Evolutionary conservation across 2,113 vertebrate genomes (phyloP), one percentile per base, ranked within the genome.

Genomic region (Rhadina sibilatrix): DNA sequence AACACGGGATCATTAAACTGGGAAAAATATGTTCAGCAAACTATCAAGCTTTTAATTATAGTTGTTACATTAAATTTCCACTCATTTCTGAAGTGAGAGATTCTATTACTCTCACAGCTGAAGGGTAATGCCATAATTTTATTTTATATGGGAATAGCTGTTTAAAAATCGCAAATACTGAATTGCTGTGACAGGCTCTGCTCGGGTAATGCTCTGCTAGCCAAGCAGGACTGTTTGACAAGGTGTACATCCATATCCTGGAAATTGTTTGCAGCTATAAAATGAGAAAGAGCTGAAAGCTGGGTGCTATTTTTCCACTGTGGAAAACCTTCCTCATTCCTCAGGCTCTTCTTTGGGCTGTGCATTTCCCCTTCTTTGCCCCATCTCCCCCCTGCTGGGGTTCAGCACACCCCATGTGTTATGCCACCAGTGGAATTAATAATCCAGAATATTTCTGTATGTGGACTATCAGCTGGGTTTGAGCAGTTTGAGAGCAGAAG

Each of bases 11-110:
- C 66, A 61, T 86, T 95, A 83, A 92, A 88, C n/a, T 33, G 53
- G 81, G 77, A 83, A 80, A 80, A 80, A 74, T 53, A 85, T 30
- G 25, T 77, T 90, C 75, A 77, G 71, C 40, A 63, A 83, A 89
- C 46, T 66, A 86, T 77, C 72, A 76, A 35, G 66, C 76, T 93
- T 92, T 86, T 90, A 92, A 90, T 93, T 94, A 83, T 9, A 92
- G 78, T 30, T 85, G 70, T 76, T 74, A 59, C 46, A 72, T 27
- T 92, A 83, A 61, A 90, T 93, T 93, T 88, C 50, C 27, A 65
- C 40, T 91, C 10, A 38, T 60, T 93, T 76, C 66, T 80, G 85
- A 83, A 87, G 80, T 11, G 54, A 92, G 79, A 79, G 46, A 33
- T 88, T 80, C 71, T 80, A 30, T 85, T 90, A 88, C 66, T 83